These are phyloP conservation scores for Phocoena phocoena DNA, from an alignment of 2,113 vertebrate genomes.

Conservation along the genomic window DNA sequence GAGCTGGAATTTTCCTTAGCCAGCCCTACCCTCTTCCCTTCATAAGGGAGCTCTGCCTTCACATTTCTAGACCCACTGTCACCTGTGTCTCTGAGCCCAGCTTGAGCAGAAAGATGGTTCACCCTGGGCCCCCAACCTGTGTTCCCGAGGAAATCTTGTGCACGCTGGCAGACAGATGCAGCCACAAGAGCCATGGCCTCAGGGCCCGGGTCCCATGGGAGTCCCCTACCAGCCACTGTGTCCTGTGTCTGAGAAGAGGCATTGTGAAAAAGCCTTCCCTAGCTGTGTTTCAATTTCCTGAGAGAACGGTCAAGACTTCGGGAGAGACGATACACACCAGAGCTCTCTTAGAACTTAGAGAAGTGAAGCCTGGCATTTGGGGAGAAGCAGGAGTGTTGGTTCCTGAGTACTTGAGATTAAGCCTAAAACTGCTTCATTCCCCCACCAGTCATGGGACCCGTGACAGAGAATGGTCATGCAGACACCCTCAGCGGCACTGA, in stretches of 20 bases:
- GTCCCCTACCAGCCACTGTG: background rate
- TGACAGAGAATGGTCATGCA: background rate
- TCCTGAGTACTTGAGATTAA: background rate
- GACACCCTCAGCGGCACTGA: fast-evolving
- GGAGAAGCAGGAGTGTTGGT: background rate
- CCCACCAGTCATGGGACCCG: background rate
- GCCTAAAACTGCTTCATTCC: background rate
- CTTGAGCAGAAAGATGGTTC: no score
- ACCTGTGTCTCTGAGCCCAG: background rate
- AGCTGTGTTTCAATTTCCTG: background rate
- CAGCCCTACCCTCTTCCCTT: background rate
- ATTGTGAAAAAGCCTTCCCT: background rate
- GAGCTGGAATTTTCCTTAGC: background rate
- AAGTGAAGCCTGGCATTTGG: background rate
- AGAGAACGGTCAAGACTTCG: background rate
- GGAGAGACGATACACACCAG: background rate
- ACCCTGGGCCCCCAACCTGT: background rate
- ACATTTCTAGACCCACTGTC: background rate
- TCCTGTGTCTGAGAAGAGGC: background rate
- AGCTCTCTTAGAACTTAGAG: background rate
- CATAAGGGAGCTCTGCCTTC: background rate
- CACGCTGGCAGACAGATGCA: fast-evolving
- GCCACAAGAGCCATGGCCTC: background rate
- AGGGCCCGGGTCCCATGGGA: background rate
- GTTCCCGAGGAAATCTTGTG: background rate